Evolutionary conservation across 35 echinoderm and acorn worm species (phyloP).

Genomic region (Apostichopus japonicus): DNA sequence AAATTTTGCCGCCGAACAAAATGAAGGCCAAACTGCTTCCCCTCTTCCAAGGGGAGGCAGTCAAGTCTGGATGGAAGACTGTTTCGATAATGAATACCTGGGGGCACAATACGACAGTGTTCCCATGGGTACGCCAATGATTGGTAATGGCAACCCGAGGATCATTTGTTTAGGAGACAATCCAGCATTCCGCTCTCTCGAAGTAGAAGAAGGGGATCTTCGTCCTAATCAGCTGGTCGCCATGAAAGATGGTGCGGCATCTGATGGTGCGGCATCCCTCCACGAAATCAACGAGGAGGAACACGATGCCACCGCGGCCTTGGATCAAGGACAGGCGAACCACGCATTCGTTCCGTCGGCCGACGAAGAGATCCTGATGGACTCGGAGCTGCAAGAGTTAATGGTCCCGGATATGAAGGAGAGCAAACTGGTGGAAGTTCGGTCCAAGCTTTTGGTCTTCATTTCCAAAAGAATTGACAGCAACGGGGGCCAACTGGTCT

Average conservation of each 20-base stretch:
- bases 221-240: neutral
- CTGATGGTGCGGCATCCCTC: neutral
- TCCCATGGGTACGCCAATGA: too few relatives aligned
- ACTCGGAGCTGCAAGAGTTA: conserved; percentile 34
- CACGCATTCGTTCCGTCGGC: neutral
- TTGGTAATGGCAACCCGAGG: too few relatives aligned
- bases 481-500: conserved; percentile 68
- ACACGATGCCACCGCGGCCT: neutral
- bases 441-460: conserved; percentile 77
- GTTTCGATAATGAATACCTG: too few relatives aligned
- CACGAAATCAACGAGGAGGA: neutral
- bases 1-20: neutral
- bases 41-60: neutral
- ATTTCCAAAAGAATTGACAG: conserved; percentile 74
- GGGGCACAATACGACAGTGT: too few relatives aligned
- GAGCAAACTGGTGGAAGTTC: conserved; percentile 63
- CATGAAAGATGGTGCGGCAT: neutral
- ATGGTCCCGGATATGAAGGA: conserved; percentile 56
- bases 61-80: too few relatives aligned
- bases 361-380: neutral
- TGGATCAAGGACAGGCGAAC: neutral
- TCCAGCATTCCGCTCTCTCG: too few relatives aligned
- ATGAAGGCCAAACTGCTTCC: neutral
- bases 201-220: neutral
- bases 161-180: too few relatives aligned